Base-by-base conservation (phyloP, 2,888 invertebrate genomes). In the Nymphalis urticae region DNA sequence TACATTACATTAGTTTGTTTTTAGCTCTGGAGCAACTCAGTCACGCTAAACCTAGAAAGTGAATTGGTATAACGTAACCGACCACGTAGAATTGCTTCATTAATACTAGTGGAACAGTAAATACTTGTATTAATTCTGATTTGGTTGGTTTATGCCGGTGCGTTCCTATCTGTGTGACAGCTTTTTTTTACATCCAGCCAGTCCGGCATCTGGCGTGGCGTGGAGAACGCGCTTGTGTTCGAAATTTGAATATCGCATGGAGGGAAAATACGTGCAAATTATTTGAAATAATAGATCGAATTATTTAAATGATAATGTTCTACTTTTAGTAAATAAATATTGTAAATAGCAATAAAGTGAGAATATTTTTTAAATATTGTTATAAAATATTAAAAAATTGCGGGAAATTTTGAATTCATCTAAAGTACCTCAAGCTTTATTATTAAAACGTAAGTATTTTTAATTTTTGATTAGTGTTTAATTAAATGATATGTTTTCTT, bases 91-190 rank as follows among this genome's bases (percentile, higher is more conserved):
- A 80, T 82, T 65, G 85, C 77, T 75, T 74, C 70, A 73, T 75
- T 71, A 74, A 73, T 72, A 67, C 71, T 74, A 75, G 71, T 73
- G 71, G 76, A 75, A 81, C 69, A 71, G 75, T 80, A 78, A 80
- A 80, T 83, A 81, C 79, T 80, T 76, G 79, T 80, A 81, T 81
- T 80, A 80, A 81, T 82, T 86, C 78, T 74, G 82, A 88, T 84
- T 88, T 75, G 81, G 89, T 86, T 82, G 90, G 89, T 79, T 89
- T 83, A 86, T 83, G 83, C 88, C 85, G 84, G 89, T 86, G 82
- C 85, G 84, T 84, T 86, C 82, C 85, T 80, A 85, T 85, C 84
- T 82, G 77, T 81, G 81, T 82, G 81, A 81, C 82, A 80, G 78
- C 80, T 75, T 76, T 81, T 80, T 85, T 83, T 80, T 80, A 60